Evolutionary conservation across 2,888 invertebrate species (phyloP).

Genomic region (Tetropium fuscum): DNA sequence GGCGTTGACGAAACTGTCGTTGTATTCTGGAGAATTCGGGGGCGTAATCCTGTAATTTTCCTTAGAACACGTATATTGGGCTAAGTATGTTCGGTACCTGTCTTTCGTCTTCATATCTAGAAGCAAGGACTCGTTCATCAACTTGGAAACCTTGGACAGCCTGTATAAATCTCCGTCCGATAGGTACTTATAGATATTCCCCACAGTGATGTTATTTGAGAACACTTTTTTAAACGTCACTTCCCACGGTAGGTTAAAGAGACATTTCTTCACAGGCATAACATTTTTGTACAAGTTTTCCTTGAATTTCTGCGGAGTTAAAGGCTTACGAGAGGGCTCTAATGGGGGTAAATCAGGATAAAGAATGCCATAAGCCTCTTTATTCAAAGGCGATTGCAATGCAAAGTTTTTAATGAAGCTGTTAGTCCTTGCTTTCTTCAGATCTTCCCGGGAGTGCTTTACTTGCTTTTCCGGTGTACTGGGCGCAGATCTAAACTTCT

Average conservation of each 20-base stretch:
- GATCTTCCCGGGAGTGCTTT: conserved; percentile 1
- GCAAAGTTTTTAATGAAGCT: conserved; percentile 46
- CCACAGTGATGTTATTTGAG: conserved; percentile 52
- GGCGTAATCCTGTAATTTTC: conserved; percentile 59
- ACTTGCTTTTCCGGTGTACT: conserved; percentile 49
- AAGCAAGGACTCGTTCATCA: conserved; percentile 45
- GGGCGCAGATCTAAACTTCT: conserved; percentile 36
- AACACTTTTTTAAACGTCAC: conserved; percentile 42
- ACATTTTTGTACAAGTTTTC: conserved; percentile 40
- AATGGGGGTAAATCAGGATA: conserved; percentile 54
- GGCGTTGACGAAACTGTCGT: conserved; percentile 34
- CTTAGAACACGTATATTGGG: conserved; percentile 49
- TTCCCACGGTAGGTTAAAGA: conserved; percentile 46
- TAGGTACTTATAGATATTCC: conserved; percentile 54
- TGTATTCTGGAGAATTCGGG: conserved; percentile 53
- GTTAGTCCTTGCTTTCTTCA: conserved; percentile 34
- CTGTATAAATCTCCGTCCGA: conserved; percentile 58
- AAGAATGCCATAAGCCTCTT: conserved; percentile 56
- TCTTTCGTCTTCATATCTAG: conserved; percentile 38
- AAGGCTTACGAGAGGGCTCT: conserved; percentile 37
- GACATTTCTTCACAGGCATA: conserved; percentile 54
- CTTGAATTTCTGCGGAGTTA: conserved; percentile 51
- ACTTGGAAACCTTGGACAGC: conserved; percentile 52
- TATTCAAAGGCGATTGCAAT: conserved; percentile 50
- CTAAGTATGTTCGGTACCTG: conserved; percentile 44